Base-by-base conservation (phyloP, 2,888 invertebrate genomes). In the Sesamia inferens region DNA sequence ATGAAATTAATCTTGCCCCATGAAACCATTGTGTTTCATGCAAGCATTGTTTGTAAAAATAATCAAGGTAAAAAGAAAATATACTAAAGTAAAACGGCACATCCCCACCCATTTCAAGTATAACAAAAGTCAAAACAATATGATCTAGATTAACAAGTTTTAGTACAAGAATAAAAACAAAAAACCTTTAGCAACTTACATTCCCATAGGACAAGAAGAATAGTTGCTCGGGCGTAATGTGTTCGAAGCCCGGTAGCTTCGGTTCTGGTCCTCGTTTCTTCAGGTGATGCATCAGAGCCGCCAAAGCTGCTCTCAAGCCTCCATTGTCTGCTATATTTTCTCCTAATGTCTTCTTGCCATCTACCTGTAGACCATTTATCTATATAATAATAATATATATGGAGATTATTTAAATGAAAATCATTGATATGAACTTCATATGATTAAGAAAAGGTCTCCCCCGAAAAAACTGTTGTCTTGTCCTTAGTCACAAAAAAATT, bases 241-340 rank as follows among this genome's bases (percentile, higher is more conserved):
- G 91, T 85, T 98, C 97, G 86, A 98, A 97, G 2, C 98, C 98
- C 0, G 98, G 98, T 72, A 98, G 94, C 74, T 96, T 94, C 0
- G 94, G 92, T 88, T 98, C 98, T 0, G 94, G 94, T 0, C 97
- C 97, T 62, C 93, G 90, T 65, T 89, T 93, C 2, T 71, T 87
- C 2, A 97, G 93, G 88, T 97, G 98, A 68, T 96, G 95, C 76
- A 96, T 96, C 84, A 98, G 97, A 0, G 98, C 98, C 58, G 96
- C 93, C 54, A 97, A 96, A 0, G 98, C 98, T 90, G 98, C 98
- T 67, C 97, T 96, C 66, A 98, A 93, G 0, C 98, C 98, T 0
- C 98, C 98, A 88, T 98, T 98, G 89, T 98, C 98, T 0, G 98
- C 98, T 78, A 98, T 97, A 87, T 98, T 98, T 93, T 98, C 98